Percentiles rank a stretch among this genome's conserved stretches.
Evolutionary conservation across 2,888 invertebrate genomes (phyloP).

Genomic region (Carcina quercana): DNA sequence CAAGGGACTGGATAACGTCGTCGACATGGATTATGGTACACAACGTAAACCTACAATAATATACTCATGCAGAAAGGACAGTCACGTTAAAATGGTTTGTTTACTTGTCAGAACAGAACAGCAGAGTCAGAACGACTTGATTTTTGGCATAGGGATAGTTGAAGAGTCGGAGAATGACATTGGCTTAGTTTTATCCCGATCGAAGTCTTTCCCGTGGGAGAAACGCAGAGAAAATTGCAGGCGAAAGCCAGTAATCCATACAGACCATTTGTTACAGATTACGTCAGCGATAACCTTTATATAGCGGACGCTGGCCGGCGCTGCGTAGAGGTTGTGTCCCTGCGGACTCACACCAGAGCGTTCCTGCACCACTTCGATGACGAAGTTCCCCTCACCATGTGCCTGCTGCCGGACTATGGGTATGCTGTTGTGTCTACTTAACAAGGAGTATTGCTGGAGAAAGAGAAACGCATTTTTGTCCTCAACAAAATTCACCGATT

Average conservation of each 20-base stretch:
- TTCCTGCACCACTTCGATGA: constrained; percentile 74
- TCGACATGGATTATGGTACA: constrained; percentile 66
- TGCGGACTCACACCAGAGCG: constrained; percentile 74
- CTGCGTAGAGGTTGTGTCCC: constrained; percentile 77
- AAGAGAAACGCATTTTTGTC: too few species aligned
- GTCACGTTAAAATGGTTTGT: too few species aligned
- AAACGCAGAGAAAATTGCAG: not conserved
- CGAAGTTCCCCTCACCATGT: constrained; percentile 79
- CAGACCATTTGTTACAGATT: constrained; percentile 66
- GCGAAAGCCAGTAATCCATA: not conserved
- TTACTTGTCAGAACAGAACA: too few species aligned
- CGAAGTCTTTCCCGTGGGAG: too few species aligned
- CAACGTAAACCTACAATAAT: too few species aligned
- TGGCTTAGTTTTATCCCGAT: too few species aligned
- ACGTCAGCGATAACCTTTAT: constrained; percentile 82
- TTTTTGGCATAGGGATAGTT: too few species aligned
- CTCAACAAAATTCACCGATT: too few species aligned
- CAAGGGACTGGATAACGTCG: constrained; percentile 38
- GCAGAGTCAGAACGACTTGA: too few species aligned
- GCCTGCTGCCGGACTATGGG: constrained; percentile 79
- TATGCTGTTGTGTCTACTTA: constrained; percentile 37
- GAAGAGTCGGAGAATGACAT: too few species aligned
- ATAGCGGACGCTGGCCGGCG: constrained; percentile 78
- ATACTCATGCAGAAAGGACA: too few species aligned
- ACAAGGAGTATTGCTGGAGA: not conserved